Conservation (phyloP, 1,140 invertebrate species). For the Antheraea pernyi region DNA sequence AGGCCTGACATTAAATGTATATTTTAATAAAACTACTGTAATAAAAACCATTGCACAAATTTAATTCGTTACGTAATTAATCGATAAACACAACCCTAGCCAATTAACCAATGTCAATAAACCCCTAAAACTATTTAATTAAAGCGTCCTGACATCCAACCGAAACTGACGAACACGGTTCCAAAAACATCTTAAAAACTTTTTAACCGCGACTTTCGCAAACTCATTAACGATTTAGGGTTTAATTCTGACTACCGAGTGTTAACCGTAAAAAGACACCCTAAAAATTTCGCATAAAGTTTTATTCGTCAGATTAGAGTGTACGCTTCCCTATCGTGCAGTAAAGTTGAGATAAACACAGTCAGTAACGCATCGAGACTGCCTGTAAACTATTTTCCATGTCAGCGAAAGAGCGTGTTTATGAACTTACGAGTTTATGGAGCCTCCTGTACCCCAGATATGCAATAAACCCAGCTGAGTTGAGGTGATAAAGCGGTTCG, state of each 20-base stretch:
- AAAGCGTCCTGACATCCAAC: background rate
- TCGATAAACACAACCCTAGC: background rate
- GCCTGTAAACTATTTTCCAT: constrained; percentile 72
- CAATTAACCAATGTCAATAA: background rate
- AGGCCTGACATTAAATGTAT: too few species aligned
- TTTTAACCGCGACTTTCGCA: constrained; percentile 47
- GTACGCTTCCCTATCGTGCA: constrained; percentile 51
- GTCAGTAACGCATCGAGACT: constrained; percentile 44
- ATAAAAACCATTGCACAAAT: background rate
- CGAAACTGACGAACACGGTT: constrained; percentile 25
- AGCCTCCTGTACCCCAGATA: constrained; percentile 29
- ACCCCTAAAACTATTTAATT: constrained; percentile 5
- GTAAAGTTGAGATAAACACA: constrained; percentile 67
- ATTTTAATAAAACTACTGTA: background rate
- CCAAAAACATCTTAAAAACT: constrained; percentile 62
- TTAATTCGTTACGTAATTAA: background rate
- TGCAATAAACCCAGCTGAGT: constrained; percentile 40
- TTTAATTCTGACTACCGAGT: constrained; percentile 68
- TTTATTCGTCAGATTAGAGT: constrained; percentile 71
- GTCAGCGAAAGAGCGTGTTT: constrained; percentile 67
- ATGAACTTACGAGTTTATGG: constrained; percentile 51
- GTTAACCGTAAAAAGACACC: constrained; percentile 59
- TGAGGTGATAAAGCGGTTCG: constrained; percentile 40
- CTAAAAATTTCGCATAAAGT: constrained; percentile 70
- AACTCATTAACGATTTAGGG: constrained; percentile 74